phyloP scores from a whole-genome alignment of 1,140 invertebrate species.

The Bombus waltoni region DNA sequence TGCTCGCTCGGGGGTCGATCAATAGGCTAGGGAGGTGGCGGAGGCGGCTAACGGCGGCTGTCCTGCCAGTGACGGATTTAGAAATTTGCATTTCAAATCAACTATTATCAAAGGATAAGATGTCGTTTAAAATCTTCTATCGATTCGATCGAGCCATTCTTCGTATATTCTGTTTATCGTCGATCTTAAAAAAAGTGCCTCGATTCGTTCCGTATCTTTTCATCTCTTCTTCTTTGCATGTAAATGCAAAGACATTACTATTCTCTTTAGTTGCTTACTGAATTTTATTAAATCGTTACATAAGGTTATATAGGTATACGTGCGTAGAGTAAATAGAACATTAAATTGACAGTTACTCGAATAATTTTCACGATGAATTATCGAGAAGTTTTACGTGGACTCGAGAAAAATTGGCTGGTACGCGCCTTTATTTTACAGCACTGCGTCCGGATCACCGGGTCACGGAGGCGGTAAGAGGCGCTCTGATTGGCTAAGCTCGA shows the following conservation, averaged over 20 bases:
- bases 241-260: background rate
- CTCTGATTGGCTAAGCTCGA: slow-evolving; percentile 57
- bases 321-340: background rate
- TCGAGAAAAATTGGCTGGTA: background rate
- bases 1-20: slow-evolving; percentile 64
- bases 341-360: no score
- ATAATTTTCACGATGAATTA: background rate
- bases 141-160: background rate
- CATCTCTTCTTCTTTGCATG: no score
- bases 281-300: background rate
- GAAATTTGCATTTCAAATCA: slow-evolving; percentile 55
- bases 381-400: background rate
- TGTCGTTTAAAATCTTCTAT: background rate
- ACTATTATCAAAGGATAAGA: background rate
- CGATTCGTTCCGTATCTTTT: background rate
- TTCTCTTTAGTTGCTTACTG: no score
- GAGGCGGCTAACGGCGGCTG: slow-evolving; percentile 51
- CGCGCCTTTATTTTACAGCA: slow-evolving; percentile 34
- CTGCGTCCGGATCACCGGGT: slow-evolving; percentile 48
- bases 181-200: background rate
- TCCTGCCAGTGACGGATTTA: slow-evolving; percentile 61
- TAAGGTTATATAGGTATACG: background rate
- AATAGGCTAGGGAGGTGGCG: slow-evolving; percentile 65
- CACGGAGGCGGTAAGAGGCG: slow-evolving; percentile 24
- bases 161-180: no score